Evolutionary conservation across 2,113 vertebrate genomes (phyloP).

Genomic region (Poeciliopsis occidentalis): DNA sequence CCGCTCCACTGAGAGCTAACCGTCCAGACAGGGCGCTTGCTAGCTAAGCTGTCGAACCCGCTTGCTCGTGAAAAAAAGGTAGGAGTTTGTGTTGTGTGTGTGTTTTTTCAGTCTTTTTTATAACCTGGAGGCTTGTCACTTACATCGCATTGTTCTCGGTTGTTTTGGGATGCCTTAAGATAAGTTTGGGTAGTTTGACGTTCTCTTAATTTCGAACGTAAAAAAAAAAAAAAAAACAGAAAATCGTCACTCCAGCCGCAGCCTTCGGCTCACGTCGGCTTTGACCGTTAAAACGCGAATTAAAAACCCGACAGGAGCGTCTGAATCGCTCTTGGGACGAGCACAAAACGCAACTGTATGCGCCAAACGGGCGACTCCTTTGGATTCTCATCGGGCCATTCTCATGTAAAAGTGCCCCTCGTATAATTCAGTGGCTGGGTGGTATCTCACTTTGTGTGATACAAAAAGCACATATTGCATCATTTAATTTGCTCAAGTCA

Average conservation of each 20-base stretch:
- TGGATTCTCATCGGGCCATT: slow-evolving; percentile 78
- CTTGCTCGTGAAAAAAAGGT: slow-evolving; percentile 25
- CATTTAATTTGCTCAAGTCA: slow-evolving; percentile 99
- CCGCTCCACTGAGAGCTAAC: background rate
- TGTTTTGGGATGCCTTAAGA: background rate
- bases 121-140: background rate
- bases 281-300: background rate
- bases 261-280: background rate
- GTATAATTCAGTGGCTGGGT: slow-evolving; percentile 96
- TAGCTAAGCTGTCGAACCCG: background rate
- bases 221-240: no score
- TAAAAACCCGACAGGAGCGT: no score
- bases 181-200: no score
- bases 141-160: background rate
- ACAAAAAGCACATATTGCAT: slow-evolving; percentile 97
- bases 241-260: no score
- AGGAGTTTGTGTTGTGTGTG: slow-evolving; percentile 7
- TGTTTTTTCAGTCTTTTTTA: background rate
- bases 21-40: background rate
- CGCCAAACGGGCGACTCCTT: slow-evolving; percentile 45
- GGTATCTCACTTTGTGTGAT: slow-evolving; percentile 98
- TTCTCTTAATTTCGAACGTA: no score
- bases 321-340: slow-evolving; percentile 5
- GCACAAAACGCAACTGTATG: slow-evolving; percentile 19
- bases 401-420: slow-evolving; percentile 91